Percentiles rank a stretch among this genome's conserved stretches.
Evolutionary conservation across 1,140 invertebrate genomes (phyloP).

Genomic region (Zaprionus kolodkinae): DNA sequence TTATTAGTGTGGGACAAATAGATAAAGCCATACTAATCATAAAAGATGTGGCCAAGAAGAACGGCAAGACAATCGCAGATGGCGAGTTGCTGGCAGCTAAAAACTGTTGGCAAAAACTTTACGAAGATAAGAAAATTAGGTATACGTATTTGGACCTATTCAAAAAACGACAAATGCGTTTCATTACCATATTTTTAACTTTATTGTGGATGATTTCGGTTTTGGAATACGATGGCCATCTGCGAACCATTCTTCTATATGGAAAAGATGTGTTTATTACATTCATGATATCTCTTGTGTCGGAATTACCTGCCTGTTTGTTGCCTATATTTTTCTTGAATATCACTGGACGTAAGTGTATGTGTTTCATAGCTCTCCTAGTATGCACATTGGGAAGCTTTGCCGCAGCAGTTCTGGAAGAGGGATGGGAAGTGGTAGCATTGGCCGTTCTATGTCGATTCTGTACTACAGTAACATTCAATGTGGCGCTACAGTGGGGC

Average conservation of each 20-base stretch:
- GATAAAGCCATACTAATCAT: conserved; percentile 91
- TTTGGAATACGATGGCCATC: conserved; percentile 93
- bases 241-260: conserved; percentile 91
- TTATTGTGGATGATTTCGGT: conserved; percentile 93
- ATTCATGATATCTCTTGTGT: conserved; percentile 91
- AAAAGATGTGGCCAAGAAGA: conserved; percentile 91
- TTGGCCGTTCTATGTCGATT: conserved; percentile 91
- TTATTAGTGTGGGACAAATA: conserved; percentile 91
- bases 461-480: conserved; percentile 93
- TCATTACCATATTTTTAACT: conserved; percentile 90
- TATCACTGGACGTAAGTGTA: conserved; percentile 91
- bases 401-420: conserved; percentile 89
- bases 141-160: conserved; percentile 92
- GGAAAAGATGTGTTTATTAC: conserved; percentile 92
- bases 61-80: conserved; percentile 89
- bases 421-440: conserved; percentile 86
- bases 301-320: conserved; percentile 90
- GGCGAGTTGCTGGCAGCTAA: conserved; percentile 89
- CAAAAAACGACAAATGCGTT: conserved; percentile 88
- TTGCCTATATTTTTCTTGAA: conserved; percentile 91
- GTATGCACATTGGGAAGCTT: conserved; percentile 91
- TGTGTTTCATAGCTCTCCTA: conserved; percentile 91
- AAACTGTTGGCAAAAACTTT: conserved; percentile 45
- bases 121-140: conserved; percentile 87
- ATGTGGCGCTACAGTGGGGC: conserved; percentile 94